Conservation (phyloP, 1,140 invertebrate species). For the Condylostylus longicornis region DNA sequence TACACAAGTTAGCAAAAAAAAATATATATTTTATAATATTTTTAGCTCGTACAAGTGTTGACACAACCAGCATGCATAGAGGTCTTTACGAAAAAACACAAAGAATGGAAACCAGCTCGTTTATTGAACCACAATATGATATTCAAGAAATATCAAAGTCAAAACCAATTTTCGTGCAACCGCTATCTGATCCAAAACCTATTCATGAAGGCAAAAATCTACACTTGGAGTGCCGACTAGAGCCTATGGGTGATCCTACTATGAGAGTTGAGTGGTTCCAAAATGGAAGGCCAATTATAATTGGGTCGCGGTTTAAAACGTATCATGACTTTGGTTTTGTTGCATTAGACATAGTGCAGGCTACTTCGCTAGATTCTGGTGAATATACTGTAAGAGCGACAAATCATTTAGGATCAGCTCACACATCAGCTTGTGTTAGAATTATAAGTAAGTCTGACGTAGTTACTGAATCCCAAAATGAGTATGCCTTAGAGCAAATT, state of each 20-base stretch:
- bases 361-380: slow-evolving; percentile 77
- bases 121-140: slow-evolving; percentile 72
- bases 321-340: slow-evolving; percentile 91
- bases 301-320: slow-evolving; percentile 82
- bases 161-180: slow-evolving; percentile 77
- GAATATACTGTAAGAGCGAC: slow-evolving; percentile 85
- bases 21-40: slow-evolving; percentile 10
- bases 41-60: slow-evolving; percentile 67
- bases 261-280: slow-evolving; percentile 93
- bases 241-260: slow-evolving; percentile 89
- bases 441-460: slow-evolving; percentile 72
- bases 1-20: background rate
- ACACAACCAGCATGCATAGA: slow-evolving; percentile 74
- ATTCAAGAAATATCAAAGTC: slow-evolving; percentile 89
- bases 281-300: slow-evolving; percentile 73
- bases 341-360: slow-evolving; percentile 76
- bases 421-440: slow-evolving; percentile 77
- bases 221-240: slow-evolving; percentile 75
- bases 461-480: slow-evolving; percentile 86
- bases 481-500: slow-evolving; percentile 86
- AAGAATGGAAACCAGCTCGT: slow-evolving; percentile 69
- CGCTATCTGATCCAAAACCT: slow-evolving; percentile 64
- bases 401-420: slow-evolving; percentile 81
- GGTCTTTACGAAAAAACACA: slow-evolving; percentile 74
- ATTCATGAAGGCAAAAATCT: slow-evolving; percentile 81